phyloP scores from a whole-genome alignment of 2,797 vertebrate species.

The Enteromius treurensis region DNA sequence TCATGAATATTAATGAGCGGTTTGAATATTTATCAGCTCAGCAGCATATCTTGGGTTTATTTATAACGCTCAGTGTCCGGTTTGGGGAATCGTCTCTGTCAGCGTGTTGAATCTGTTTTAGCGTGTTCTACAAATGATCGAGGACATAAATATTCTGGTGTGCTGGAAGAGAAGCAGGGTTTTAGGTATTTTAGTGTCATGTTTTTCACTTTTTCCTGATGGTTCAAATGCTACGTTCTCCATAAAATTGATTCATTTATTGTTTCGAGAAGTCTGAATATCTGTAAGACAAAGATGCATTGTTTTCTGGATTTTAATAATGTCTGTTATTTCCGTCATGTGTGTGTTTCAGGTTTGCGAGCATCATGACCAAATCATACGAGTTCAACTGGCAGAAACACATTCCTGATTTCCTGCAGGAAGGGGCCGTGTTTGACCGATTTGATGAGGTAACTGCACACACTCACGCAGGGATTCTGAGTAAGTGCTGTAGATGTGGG shows the following conservation, averaged over 20 bases:
- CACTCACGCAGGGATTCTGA: background rate
- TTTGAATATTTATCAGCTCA: slow-evolving; percentile 30
- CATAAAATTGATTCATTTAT: background rate
- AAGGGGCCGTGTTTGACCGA: slow-evolving; percentile 92
- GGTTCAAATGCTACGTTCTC: background rate
- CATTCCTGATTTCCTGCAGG: slow-evolving; percentile 93
- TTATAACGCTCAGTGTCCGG: slow-evolving; percentile 30
- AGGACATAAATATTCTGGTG: background rate
- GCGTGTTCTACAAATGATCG: background rate
- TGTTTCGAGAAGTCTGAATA: background rate
- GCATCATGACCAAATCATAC: slow-evolving; percentile 96
- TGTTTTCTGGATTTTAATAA: background rate
- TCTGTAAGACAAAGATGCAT: background rate
- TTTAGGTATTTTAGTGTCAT: background rate
- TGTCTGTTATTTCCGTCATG: background rate
- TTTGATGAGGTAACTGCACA: slow-evolving; percentile 91
- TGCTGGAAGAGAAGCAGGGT: background rate
- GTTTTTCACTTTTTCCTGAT: background rate
- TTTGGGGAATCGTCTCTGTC: background rate
- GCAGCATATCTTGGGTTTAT: slow-evolving; percentile 29
- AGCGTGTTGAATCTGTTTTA: background rate
- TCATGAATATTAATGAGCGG: slow-evolving; percentile 9
- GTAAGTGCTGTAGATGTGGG: background rate
- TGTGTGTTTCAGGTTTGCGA: slow-evolving; percentile 74
- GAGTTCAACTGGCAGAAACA: slow-evolving; percentile 99